Conservation (phyloP, 2,113 vertebrate genomes). For the Gymnocephalus cernua region DNA sequence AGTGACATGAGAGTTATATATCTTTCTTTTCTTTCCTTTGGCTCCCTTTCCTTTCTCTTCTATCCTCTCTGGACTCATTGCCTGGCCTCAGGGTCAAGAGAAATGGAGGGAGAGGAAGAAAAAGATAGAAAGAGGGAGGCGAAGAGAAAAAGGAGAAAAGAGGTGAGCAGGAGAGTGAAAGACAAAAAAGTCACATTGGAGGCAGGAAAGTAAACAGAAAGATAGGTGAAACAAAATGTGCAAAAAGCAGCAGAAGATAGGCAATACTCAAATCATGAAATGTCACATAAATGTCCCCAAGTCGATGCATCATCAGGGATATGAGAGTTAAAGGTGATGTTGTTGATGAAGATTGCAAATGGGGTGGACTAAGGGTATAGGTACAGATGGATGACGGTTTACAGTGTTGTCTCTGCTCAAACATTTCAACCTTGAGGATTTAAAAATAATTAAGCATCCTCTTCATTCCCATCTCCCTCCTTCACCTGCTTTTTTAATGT, state of each 20-base stretch:
- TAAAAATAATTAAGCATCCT: no score
- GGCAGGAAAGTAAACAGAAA: neutral
- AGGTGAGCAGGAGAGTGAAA: neutral
- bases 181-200: neutral
- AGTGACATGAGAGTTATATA: constrained; percentile 58
- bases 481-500: no score
- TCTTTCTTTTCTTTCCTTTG: constrained; percentile 10
- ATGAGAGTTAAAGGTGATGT: no score
- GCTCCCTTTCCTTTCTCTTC: constrained; percentile 27
- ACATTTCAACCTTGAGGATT: no score
- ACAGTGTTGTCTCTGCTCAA: no score
- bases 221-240: neutral
- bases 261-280: neutral
- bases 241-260: neutral
- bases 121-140: neutral
- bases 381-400: neutral
- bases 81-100: constrained; percentile 46
- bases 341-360: neutral
- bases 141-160: neutral
- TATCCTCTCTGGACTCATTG: constrained; percentile 37
- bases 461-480: no score
- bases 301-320: neutral
- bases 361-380: neutral
- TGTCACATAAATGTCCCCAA: neutral
- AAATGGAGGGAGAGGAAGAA: neutral